These are phyloP conservation scores for Psilanteris sp. DNA, from an alignment of 1,140 invertebrate genomes.

Conservation along the genomic window DNA sequence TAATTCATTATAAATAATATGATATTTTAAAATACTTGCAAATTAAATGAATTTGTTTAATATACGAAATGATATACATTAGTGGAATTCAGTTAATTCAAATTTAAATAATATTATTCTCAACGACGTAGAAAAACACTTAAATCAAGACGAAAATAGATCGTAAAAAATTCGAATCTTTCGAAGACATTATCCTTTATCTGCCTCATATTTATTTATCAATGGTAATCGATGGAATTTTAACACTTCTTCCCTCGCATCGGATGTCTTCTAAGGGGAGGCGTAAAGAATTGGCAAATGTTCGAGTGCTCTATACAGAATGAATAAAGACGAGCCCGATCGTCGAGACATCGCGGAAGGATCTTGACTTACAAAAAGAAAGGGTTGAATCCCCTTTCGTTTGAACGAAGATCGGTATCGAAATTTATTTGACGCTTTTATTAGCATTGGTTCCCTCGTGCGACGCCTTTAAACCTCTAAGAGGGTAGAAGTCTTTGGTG, in stretches of 20 bases:
- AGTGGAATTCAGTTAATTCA: too few relatives aligned
- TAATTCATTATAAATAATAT: too few relatives aligned
- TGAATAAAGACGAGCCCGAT: slow-evolving; percentile 63
- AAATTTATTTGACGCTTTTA: slow-evolving; percentile 78
- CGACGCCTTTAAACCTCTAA: slow-evolving; percentile 66
- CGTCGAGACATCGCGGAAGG: slow-evolving; percentile 61
- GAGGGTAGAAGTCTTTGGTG: slow-evolving; percentile 65
- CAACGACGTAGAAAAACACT: too few relatives aligned
- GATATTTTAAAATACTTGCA: too few relatives aligned
- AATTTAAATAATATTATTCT: too few relatives aligned
- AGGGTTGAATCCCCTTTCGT: slow-evolving; percentile 64
- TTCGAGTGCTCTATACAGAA: slow-evolving; percentile 59
- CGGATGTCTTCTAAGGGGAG: slow-evolving; percentile 42
- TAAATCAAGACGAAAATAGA: too few relatives aligned
- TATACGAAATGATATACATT: too few relatives aligned
- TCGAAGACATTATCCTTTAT: slow-evolving; percentile 61
- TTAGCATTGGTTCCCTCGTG: slow-evolving; percentile 71
- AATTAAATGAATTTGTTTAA: too few relatives aligned
- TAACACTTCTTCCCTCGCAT: slow-evolving; percentile 61
- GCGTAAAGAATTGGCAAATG: slow-evolving; percentile 65
- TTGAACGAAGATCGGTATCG: slow-evolving; percentile 74
- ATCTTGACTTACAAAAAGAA: slow-evolving; percentile 67
- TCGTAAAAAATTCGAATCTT: slow-evolving; percentile 29
- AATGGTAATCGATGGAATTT: slow-evolving; percentile 64
- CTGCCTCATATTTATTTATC: slow-evolving; percentile 63